Base-by-base conservation (phyloP, 2,113 vertebrate species). In the Osmerus eperlanus region DNA sequence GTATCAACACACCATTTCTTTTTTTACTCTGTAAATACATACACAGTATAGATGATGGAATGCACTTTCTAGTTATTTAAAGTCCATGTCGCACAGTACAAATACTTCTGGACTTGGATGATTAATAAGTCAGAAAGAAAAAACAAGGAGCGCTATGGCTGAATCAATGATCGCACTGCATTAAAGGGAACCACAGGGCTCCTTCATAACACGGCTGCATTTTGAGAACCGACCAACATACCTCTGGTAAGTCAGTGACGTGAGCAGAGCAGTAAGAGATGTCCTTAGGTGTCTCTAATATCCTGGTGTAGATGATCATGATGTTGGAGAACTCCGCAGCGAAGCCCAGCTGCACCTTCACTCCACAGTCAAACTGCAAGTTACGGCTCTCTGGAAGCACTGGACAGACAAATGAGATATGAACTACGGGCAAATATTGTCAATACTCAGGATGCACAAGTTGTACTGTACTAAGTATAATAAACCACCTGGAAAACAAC, bases 311-410 rank as follows among this genome's bases (percentile, higher is more conserved):
- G 82, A 96, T 94, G 78, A 96, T 92, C 94, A 96, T 94, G 78
- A 95, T 79, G 85, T 96, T 96, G 81, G 94, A 95, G 86, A 95
- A 96, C 84, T 96, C 94, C 0, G 95, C 95, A 0, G 95, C 94
- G 23, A 0, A 96, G 56, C 94, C 94, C 68, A 96, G 88, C 84
- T 94, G 94, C 51, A 95, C 86, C 0, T 81, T 90, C 64, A 93
- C 89, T 0, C 94, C 95, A 0, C 94, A 95, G 56, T 93, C 89
- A 4, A 96, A 95, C 68, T 18, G 55, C 70, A 95, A 88, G 53
- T 67, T 84, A 3, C 11, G 85, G 78, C 93, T 94, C 68, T 90
- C 73, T 0, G 95, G 95, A 14, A 96, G 87, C 13, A 91, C 95
- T 96, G 19, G 18, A 4, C 58, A 51, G 28, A 65, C 0, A 75